These are phyloP conservation scores for Eupeodes latifasciatus DNA, from an alignment of 2,888 invertebrate genomes.

Conservation along the genomic window DNA sequence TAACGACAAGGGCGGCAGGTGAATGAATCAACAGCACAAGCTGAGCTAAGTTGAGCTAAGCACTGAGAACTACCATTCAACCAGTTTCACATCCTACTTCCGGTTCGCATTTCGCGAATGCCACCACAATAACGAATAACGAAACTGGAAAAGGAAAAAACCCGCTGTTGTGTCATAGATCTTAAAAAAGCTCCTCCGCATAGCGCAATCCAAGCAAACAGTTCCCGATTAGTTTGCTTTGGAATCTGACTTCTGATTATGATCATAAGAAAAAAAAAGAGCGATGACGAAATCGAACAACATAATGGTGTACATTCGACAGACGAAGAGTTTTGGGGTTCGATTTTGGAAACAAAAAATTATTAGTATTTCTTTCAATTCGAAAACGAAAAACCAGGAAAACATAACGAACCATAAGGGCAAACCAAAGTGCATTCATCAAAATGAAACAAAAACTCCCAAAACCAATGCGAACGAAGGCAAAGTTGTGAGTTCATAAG, in stretches of 20 bases:
- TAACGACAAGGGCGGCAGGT: slow-evolving; percentile 66
- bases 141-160: slow-evolving; percentile 31
- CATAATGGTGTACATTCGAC: not conserved
- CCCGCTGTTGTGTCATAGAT: slow-evolving; percentile 46
- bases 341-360: not conserved
- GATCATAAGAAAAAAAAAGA: slow-evolving; percentile 11
- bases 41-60: slow-evolving; percentile 29
- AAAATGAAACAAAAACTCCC: slow-evolving; percentile 29
- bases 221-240: slow-evolving; percentile 24
- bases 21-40: slow-evolving; percentile 67
- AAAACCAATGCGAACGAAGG: slow-evolving; percentile 44
- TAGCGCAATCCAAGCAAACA: slow-evolving; percentile 20
- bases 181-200: slow-evolving; percentile 60
- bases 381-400: slow-evolving; percentile 35
- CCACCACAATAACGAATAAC: slow-evolving; percentile 28
- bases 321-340: not conserved
- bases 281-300: slow-evolving; percentile 23
- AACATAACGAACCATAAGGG: slow-evolving; percentile 50
- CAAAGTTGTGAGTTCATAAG: slow-evolving; percentile 47
- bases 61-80: slow-evolving; percentile 56
- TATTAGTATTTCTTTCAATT: slow-evolving; percentile 21
- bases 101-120: slow-evolving; percentile 61
- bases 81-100: slow-evolving; percentile 72
- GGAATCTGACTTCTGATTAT: not conserved
- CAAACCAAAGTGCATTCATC: slow-evolving; percentile 40